Conservation (phyloP, 2,888 invertebrate species). For the Agrilus mali region DNA sequence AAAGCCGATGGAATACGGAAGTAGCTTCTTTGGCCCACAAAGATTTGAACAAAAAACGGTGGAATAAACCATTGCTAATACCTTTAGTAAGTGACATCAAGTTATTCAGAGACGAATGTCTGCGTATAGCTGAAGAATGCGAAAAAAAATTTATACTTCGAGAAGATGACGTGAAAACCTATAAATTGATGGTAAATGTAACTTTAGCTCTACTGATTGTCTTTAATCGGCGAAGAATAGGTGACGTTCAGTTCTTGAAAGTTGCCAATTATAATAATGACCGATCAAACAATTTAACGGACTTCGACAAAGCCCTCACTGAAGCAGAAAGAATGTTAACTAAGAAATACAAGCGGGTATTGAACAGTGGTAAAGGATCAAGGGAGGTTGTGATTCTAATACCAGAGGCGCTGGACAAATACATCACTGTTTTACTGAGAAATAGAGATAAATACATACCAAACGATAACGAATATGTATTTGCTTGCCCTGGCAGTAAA, state of each 20-base stretch:
- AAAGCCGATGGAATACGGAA: constrained; percentile 17
- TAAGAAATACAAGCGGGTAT: constrained; percentile 16
- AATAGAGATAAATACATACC: constrained; percentile 15
- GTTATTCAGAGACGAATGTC: constrained; percentile 12
- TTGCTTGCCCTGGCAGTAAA: constrained; percentile 14
- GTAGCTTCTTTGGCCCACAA: constrained; percentile 16
- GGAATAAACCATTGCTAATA: constrained; percentile 16
- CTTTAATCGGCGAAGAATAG: constrained; percentile 11
- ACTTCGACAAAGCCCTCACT: constrained; percentile 7
- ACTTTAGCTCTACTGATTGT: constrained; percentile 9
- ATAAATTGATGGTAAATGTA: constrained; percentile 13
- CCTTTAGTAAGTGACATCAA: constrained; percentile 16
- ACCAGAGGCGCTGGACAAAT: constrained; percentile 14
- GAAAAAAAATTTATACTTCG: constrained; percentile 7
- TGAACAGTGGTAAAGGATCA: constrained; percentile 18
- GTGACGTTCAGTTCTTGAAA: constrained; percentile 10
- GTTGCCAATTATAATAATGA: constrained; percentile 4
- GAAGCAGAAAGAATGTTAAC: constrained; percentile 15
- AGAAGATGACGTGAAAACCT: constrained; percentile 10
- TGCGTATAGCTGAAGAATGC: constrained; percentile 7
- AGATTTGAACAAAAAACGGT: constrained; percentile 15
- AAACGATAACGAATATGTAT: constrained; percentile 17
- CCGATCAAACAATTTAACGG: constrained; percentile 4
- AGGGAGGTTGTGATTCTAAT: constrained; percentile 17
- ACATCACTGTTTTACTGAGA: constrained; percentile 12